A percentile compares a stretch with the other conserved stretches of the same genome.
Conservation (phyloP, 2,797 vertebrate species). For the Lacerta bilineata region DNA sequence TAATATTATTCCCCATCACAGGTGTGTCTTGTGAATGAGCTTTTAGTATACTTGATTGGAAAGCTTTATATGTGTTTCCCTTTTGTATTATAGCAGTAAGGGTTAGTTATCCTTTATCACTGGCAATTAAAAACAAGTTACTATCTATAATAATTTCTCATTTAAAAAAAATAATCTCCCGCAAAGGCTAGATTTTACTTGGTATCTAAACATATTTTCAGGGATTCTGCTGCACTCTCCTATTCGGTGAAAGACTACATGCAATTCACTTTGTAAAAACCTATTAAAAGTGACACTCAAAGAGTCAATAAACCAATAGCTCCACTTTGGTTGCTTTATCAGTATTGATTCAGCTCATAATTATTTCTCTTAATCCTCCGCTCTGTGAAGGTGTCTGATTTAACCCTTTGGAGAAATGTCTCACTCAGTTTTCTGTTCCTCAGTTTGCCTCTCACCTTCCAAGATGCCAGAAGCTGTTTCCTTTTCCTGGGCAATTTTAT, state of each 20-base stretch:
- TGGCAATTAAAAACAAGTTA: not conserved
- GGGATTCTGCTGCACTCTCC: conserved; percentile 1
- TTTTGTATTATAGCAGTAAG: not conserved
- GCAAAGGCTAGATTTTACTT: conserved; percentile 9
- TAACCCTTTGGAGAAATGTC: conserved; percentile 34
- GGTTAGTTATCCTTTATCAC: not conserved
- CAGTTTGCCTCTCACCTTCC: not conserved
- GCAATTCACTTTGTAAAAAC: conserved; percentile 46
- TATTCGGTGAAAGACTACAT: conserved; percentile 6
- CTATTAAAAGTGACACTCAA: conserved; percentile 50
- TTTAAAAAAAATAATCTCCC: conserved; percentile 17
- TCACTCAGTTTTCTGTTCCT: not conserved
- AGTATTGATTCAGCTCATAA: conserved; percentile 59
- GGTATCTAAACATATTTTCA: conserved; percentile 25
- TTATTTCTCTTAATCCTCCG: conserved; percentile 63
- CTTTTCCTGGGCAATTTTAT: conserved; percentile 19
- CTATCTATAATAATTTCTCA: not conserved
- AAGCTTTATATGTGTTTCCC: not conserved
- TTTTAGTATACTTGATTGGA: not conserved
- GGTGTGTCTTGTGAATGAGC: not conserved
- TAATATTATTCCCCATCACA: not conserved
- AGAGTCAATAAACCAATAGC: conserved; percentile 55
- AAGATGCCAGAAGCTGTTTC: not conserved
- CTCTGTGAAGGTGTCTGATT: conserved; percentile 41
- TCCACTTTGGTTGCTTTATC: conserved; percentile 49